Conservation (phyloP, 2,113 vertebrate species). For the Odontophorus gujanensis region DNA sequence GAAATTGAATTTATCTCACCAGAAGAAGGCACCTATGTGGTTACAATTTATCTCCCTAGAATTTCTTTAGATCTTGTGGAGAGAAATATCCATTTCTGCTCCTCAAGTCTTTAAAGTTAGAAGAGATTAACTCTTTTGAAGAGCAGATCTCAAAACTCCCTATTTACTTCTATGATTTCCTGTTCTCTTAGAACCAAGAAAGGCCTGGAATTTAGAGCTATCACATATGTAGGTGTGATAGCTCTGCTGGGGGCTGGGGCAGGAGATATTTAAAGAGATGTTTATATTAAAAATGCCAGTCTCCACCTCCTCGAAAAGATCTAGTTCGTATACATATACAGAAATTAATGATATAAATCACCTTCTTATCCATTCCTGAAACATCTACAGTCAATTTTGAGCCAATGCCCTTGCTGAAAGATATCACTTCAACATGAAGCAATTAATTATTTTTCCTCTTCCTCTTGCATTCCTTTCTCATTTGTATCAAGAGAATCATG, state of each 20-base stretch:
- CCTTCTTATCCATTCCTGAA: not conserved
- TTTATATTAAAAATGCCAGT: not conserved
- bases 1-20: not conserved
- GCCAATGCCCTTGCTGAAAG: not conserved
- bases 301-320: not conserved
- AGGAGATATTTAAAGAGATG: not conserved
- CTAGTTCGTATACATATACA: not conserved
- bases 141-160: not conserved
- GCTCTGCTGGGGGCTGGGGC: not conserved
- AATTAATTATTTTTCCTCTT: not conserved
- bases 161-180: not conserved
- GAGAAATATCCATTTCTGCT: not conserved
- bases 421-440: not conserved
- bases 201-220: not conserved
- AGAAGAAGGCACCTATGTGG: not conserved
- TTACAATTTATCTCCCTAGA: not conserved
- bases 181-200: not conserved
- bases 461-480: not conserved
- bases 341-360: not conserved
- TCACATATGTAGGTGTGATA: not conserved
- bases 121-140: not conserved
- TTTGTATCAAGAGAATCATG: not conserved
- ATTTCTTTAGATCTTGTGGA: not conserved
- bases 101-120: not conserved
- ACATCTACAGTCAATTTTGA: not conserved